Base-by-base conservation (phyloP, 1,140 invertebrate genomes). In the Trachymyrmex cornetzi region DNA sequence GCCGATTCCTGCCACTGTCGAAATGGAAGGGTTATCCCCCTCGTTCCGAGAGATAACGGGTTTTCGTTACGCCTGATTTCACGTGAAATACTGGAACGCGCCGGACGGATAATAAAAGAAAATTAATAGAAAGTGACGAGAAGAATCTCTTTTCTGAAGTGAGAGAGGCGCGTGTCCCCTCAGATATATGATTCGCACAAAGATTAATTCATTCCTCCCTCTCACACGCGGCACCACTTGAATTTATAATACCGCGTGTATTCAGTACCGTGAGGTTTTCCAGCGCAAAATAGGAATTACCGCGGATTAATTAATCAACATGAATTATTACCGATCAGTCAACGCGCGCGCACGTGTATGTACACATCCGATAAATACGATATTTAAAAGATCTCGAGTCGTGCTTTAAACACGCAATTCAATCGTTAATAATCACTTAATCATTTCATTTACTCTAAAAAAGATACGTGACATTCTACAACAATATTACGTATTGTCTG, bases 121-220 rank as follows among this genome's bases (percentile, higher is more conserved):
- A 84, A 84, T 84, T 84, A 84, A 74, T 63, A 84, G 38, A 57
- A 84, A 75, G 24, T 14, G 69, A 81, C 64, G 12, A 55, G 48
- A 9, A 48, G 57, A 34, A 74, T 61, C 30, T 24, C 19, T 50
- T 84, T 75, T 57, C 34, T n/a, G 48, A 44, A 82, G 67, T n/a
- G 30, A 72, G n/a, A 57, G 38, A 38, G 44, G 66, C 44, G 19
- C 5, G 53, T 72, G 6, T 53, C 67, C 14, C 14, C 1, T 57
- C 30, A 69, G 5, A 66, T 30, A 16, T 30, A 19, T 61, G 61
- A 50, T 50, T 38, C 14, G 69, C 38, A 44, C 38, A 63, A 74
- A 48, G 55, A 74, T 84, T 82, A 82, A 74, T 82, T 82, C n/a
- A 24, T 84, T 61, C 5, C 30, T 74, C 63, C 22, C n/a, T 81